Base-by-base conservation (phyloP, 2,113 vertebrate genomes). In the Larimichthys crocea region DNA sequence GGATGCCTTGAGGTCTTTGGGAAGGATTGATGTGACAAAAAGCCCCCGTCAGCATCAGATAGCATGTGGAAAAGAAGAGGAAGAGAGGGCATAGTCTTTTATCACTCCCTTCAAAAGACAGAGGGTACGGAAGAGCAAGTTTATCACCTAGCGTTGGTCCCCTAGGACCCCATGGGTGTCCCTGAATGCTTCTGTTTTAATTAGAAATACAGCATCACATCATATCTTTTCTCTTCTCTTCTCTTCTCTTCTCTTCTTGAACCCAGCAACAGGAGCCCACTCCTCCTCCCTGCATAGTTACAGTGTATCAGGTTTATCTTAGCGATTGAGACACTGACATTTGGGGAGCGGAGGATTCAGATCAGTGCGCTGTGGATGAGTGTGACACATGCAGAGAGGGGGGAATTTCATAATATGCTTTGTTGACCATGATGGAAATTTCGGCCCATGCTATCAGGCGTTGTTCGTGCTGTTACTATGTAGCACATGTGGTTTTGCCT, bases 171-270 rank as follows among this genome's bases (percentile, higher is more conserved):
- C 17, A 55, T 74, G 57, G 80, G 82, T 75, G 69, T 89, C 83
- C 80, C 80, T 79, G 68, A 89, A 86, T 79, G 76, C 80, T 46
- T 81, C 75, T 60, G 79, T 89, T 90, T 94, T 89, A 90, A 93
- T 94, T 90, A 88, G 80, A 86, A 88, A 88, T 53, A 82, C 76
- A 59, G 62, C 52, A 68, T 73, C 65, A 71, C 53, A 31, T 69
- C 46, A 31, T 31, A 31, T 35, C 15, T 52, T 61, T 65, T 65
- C 15, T 72, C 20, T 57, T 20, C 22, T 52, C 66, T 52, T 61
- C 19, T 61, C 48, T 29, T 61, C 48, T 62, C 49, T 17, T 56
- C 14, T 72, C 59, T 70, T 52, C 66, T 50, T 8, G 35, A 35
- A 35, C 35, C 35, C 35, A 8, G 35, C 35, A 35, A 35, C 5